Percentiles rank a stretch among this genome's conserved stretches.
Evolutionary conservation across 2,113 vertebrate species (phyloP).

Genomic region (Pedetes capensis): DNA sequence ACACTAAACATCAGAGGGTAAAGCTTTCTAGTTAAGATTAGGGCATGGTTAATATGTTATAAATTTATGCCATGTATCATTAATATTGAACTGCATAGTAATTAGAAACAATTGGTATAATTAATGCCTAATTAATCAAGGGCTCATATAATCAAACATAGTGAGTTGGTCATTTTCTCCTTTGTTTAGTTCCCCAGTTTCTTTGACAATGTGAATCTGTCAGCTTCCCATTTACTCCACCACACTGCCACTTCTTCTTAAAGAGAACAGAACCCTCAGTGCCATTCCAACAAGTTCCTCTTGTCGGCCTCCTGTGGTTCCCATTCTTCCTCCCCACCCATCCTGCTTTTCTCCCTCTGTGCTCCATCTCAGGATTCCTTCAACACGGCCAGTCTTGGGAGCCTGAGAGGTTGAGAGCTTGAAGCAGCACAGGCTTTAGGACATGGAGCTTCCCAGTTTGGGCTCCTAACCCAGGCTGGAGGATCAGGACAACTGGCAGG

Average conservation of each 20-base stretch:
- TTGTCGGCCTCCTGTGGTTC: background rate
- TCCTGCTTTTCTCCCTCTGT: background rate
- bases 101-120: background rate
- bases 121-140: background rate
- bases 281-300: background rate
- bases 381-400: background rate
- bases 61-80: background rate
- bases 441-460: background rate
- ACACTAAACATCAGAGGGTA: background rate
- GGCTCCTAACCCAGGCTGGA: too few species aligned
- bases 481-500: too few species aligned
- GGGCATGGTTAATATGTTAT: background rate
- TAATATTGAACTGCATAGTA: background rate
- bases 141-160: background rate
- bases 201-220: background rate
- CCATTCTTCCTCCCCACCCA: too few species aligned
- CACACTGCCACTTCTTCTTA: background rate
- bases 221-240: background rate
- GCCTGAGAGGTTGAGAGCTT: background rate
- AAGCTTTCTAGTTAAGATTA: slow-evolving; percentile 10
- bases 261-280: background rate
- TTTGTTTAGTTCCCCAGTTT: background rate
- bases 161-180: background rate
- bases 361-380: background rate
- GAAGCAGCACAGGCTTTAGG: background rate